These are phyloP conservation scores for Camponotus vicinus DNA, from an alignment of 1,140 invertebrate genomes.

Conservation along the genomic window DNA sequence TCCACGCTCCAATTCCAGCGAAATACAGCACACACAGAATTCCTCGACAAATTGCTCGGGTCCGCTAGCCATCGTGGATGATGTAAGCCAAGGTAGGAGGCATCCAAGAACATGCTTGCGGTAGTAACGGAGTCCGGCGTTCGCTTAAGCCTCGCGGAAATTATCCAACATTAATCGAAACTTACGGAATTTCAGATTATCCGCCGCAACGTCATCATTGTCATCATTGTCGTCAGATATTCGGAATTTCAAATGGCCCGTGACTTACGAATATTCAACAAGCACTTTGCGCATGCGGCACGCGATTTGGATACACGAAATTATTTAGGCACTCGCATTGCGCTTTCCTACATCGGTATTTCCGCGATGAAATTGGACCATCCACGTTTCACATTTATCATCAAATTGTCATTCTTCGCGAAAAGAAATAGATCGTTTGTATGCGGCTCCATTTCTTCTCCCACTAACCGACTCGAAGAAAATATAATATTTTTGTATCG, in stretches of 20 bases:
- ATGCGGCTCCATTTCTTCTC: background rate
- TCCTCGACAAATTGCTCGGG: conserved; percentile 41
- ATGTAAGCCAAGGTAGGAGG: conserved; percentile 5
- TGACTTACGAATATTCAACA: conserved; percentile 67
- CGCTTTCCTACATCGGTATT: conserved; percentile 34
- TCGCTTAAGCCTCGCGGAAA: conserved; percentile 53
- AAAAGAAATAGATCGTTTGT: background rate
- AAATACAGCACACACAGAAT: conserved; percentile 25
- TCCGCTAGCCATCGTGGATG: background rate
- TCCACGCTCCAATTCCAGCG: conserved; percentile 37
- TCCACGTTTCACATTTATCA: conserved; percentile 17
- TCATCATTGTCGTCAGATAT: conserved; percentile 51
- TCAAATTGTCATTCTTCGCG: conserved; percentile 32
- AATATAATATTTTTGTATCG: conserved; percentile 36
- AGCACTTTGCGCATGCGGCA: conserved; percentile 35
- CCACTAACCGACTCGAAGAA: background rate
- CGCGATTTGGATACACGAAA: conserved; percentile 28
- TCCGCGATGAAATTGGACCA: conserved; percentile 32
- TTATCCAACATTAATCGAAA: conserved; percentile 61
- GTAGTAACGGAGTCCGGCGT: conserved; percentile 11
- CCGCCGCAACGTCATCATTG: conserved; percentile 5
- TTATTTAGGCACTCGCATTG: conserved; percentile 23
- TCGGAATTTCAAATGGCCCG: conserved; percentile 68
- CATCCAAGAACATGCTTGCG: conserved; percentile 39
- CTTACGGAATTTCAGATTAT: conserved; percentile 62